These are phyloP conservation scores for Centropus unirufus DNA, from an alignment of 2,113 vertebrate genomes.

Conservation along the genomic window DNA sequence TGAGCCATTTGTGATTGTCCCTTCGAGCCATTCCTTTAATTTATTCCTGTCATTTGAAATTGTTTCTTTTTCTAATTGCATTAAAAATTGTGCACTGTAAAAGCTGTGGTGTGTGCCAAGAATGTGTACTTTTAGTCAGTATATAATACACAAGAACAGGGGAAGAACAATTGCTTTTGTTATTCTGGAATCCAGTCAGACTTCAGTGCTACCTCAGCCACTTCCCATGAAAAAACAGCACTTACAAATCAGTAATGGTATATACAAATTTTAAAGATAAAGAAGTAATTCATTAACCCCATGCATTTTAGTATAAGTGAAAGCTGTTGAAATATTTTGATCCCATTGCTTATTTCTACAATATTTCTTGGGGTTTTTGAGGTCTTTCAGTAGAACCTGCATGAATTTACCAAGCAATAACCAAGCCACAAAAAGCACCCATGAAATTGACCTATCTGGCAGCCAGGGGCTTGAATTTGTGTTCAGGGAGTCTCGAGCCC, in stretches of 20 bases:
- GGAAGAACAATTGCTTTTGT: conserved; percentile 15
- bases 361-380: neutral
- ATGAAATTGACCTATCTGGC: neutral
- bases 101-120: neutral
- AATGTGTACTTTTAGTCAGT: neutral
- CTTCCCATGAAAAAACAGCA: neutral
- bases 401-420: neutral
- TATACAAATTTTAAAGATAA: neutral
- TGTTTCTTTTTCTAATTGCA: conserved; percentile 44
- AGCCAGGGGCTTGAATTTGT: neutral
- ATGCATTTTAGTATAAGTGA: neutral
- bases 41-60: conserved; percentile 29
- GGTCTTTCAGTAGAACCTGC: neutral
- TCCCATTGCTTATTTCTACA: neutral
- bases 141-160: neutral
- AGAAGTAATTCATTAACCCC: neutral
- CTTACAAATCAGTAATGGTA: neutral
- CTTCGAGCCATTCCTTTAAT: conserved; percentile 8
- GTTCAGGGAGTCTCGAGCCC: fast-evolving
- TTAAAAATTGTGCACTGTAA: conserved; percentile 18
- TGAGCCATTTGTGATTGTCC: neutral
- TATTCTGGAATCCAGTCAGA: neutral
- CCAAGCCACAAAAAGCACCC: neutral
- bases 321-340: neutral
- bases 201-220: neutral